These are phyloP conservation scores for Torymus tubicola DNA, from an alignment of 2,888 invertebrate genomes.

Conservation along the genomic window DNA sequence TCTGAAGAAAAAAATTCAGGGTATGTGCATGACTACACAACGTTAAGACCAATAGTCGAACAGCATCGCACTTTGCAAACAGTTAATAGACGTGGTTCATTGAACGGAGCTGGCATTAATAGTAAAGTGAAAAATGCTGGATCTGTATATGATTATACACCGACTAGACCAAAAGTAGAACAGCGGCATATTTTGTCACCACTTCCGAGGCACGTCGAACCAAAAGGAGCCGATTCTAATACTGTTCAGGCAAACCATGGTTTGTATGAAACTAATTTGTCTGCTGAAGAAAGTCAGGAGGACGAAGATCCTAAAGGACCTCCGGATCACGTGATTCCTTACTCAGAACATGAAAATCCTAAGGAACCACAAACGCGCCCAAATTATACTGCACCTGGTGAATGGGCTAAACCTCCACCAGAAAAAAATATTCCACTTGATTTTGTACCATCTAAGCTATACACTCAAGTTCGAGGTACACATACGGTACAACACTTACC, in stretches of 20 bases:
- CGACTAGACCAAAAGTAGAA: too few species aligned
- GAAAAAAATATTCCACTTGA: constrained; percentile 69
- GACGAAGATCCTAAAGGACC: constrained; percentile 60
- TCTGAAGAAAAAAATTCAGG: neutral
- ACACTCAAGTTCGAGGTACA: constrained; percentile 83
- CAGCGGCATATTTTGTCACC: too few species aligned
- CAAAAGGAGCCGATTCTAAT: constrained; percentile 17
- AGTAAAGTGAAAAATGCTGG: too few species aligned
- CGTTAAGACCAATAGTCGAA: neutral
- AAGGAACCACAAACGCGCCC: constrained; percentile 71
- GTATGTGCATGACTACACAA: neutral
- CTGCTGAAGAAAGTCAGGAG: constrained; percentile 23
- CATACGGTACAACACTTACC: constrained; percentile 82
- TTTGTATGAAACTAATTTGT: neutral
- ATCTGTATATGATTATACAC: too few species aligned
- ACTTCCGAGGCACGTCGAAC: too few species aligned
- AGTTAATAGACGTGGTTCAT: neutral
- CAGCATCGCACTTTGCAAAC: neutral
- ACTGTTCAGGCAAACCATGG: constrained; percentile 12
- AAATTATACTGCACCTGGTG: constrained; percentile 70
- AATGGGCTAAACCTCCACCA: constrained; percentile 70
- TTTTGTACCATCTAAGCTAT: constrained; percentile 82
- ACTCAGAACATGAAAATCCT: constrained; percentile 72
- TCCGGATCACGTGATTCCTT: constrained; percentile 67
- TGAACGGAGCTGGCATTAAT: neutral